A percentile compares a stretch with the other conserved stretches of the same genome.
Conservation (phyloP, 1,140 invertebrate species). For the Himalopsyche phryganea region DNA sequence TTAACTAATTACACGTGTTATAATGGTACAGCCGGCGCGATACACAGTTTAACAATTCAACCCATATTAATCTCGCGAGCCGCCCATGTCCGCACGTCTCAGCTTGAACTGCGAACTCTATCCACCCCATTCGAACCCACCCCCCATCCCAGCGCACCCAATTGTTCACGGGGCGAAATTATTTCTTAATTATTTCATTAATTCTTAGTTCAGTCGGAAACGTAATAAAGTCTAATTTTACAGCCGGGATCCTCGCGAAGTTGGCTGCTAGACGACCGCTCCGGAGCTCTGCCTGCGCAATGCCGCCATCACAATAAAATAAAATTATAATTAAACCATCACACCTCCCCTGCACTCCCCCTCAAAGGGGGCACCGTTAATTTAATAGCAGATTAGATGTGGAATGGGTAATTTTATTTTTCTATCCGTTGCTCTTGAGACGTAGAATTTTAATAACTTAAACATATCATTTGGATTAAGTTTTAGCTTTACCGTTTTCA, state of each 20-base stretch:
- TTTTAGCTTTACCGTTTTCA: too few species aligned
- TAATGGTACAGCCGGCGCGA: too few species aligned
- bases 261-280: not conserved
- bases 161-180: constrained; percentile 12
- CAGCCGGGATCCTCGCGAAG: constrained; percentile 15
- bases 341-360: not conserved
- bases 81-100: constrained; percentile 4
- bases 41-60: too few species aligned
- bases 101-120: too few species aligned
- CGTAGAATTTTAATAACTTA: too few species aligned
- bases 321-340: constrained; percentile 29
- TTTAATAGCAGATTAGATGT: too few species aligned
- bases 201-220: constrained; percentile 33
- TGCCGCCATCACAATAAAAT: constrained; percentile 23
- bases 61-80: too few species aligned
- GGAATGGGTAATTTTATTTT: too few species aligned
- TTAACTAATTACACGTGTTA: too few species aligned
- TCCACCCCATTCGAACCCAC: constrained; percentile 1
- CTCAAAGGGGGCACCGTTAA: not conserved
- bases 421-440: too few species aligned
- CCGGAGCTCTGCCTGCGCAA: constrained; percentile 3
- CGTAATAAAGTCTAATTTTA: constrained; percentile 36
- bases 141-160: constrained; percentile 1
- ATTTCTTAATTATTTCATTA: constrained; percentile 37
- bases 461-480: too few species aligned